Base-by-base conservation (phyloP, 1,140 invertebrate genomes). In the Drosophila lacteicornis region DNA sequence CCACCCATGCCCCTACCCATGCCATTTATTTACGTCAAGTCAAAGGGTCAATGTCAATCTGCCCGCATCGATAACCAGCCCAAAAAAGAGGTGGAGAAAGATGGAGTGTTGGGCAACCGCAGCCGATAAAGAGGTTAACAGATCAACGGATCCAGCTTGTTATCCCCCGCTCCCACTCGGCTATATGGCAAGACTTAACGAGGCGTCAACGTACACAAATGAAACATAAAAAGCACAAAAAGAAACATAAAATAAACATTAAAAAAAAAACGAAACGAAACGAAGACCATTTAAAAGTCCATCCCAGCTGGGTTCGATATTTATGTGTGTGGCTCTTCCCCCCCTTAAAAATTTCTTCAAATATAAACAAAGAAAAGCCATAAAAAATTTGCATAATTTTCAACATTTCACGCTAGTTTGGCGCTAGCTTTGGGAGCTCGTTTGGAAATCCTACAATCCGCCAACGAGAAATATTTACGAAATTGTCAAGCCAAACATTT, bases 301-400 rank as follows among this genome's bases (percentile, higher is more conserved):
- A 73, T 76, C 40, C 51, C 51, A 75, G 50, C 51, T 49, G 47
- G n/a, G n/a, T 46, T 60, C 49, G 45, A 71, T 66, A 65, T 76
- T 74, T 79, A 82, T 79, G 45, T 40, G 15, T 42, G 53, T 6
- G 36, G n/a, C 74, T 43, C 47, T 46, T 67, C 56, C 22, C 62
- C 62, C 61, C 63, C 9, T 36, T 36, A 11, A 55, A 58, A 45
- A 55, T 83, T 68, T 63, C 68, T 82, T 75, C 63, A 56, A 67
- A 73, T 59, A 71, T 25, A 78, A 68, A 80, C 62, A 85, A 80
- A 81, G 66, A 85, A 84, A 81, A 85, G 82, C 77, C 42, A 74
- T 74, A 74, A 85, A 73, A 38, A 51, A 80, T 84, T 84, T 84
- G 74, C 82, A 84, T 84, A 81, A 78, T 84, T 78, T 84, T 71